Conservation (phyloP, 2,113 vertebrate genomes). For the Lepus americanus region DNA sequence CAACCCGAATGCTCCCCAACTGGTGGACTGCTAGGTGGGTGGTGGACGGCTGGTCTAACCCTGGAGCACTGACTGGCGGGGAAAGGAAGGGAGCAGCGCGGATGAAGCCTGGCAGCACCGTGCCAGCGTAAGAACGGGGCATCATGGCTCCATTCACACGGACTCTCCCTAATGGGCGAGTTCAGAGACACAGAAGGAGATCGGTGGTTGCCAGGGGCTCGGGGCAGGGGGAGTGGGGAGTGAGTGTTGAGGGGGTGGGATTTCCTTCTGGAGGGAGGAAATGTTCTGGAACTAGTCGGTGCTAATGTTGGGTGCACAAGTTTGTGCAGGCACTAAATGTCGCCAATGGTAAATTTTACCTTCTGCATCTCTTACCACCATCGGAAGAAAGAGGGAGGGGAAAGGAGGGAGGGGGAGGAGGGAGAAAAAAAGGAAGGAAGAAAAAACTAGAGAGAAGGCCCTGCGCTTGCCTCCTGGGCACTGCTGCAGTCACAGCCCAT, state of each 20-base stretch:
- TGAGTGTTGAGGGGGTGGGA: background rate
- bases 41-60: background rate
- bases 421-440: background rate
- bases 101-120: background rate
- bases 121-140: background rate
- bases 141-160: background rate
- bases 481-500: background rate
- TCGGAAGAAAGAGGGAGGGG: background rate
- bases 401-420: background rate
- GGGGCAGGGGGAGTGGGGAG: rapidly evolving
- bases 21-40: background rate
- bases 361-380: background rate
- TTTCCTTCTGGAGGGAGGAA: background rate
- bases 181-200: background rate
- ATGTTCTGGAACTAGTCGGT: background rate
- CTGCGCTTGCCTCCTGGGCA: background rate
- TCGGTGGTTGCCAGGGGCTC: too few species aligned
- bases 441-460: background rate
- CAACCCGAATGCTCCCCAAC: background rate
- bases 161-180: background rate
- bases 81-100: rapidly evolving
- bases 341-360: background rate
- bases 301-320: background rate
- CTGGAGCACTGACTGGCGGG: background rate
- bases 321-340: background rate